Conservation (phyloP, 2,888 invertebrate species). For the Chymomyza procnemis region DNA sequence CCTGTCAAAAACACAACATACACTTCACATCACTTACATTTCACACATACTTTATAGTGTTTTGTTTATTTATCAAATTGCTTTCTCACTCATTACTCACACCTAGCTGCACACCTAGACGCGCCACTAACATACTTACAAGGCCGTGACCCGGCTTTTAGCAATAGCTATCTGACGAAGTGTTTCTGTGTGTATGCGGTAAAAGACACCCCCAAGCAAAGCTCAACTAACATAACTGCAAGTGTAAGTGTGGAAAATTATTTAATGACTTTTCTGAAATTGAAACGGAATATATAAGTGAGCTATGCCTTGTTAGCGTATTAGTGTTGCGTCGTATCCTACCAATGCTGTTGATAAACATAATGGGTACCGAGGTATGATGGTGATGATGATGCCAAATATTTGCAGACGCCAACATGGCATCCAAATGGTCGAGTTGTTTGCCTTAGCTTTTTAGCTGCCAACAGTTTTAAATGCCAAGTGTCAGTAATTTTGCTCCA, state of each 20-base stretch:
- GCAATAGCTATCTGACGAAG: slow-evolving; percentile 19
- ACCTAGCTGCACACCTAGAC: slow-evolving; percentile 10
- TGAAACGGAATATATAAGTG: slow-evolving; percentile 70
- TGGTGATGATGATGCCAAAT: slow-evolving; percentile 57
- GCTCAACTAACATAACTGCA: background rate
- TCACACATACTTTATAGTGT: background rate
- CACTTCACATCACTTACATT: background rate
- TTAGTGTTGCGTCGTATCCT: slow-evolving; percentile 5
- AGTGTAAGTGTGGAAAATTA: slow-evolving; percentile 74
- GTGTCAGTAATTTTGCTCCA: slow-evolving; percentile 48
- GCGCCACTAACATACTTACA: background rate
- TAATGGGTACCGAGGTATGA: slow-evolving; percentile 16
- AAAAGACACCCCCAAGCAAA: background rate
- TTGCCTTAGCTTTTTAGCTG: slow-evolving; percentile 3
- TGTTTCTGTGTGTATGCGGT: slow-evolving; percentile 31
- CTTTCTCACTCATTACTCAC: slow-evolving; percentile 42
- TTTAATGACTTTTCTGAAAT: slow-evolving; percentile 74
- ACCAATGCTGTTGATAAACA: background rate
- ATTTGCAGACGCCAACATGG: slow-evolving; percentile 63
- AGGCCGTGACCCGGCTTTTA: slow-evolving; percentile 3
- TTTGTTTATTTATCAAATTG: slow-evolving; percentile 59
- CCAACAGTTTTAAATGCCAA: slow-evolving; percentile 5
- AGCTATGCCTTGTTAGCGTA: slow-evolving; percentile 34
- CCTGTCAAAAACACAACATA: background rate
- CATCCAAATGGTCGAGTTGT: slow-evolving; percentile 37